Percentiles rank a stretch among this genome's conserved stretches.
Evolutionary conservation across 2,797 vertebrate species (phyloP).

Genomic region (Coreius guichenoti): DNA sequence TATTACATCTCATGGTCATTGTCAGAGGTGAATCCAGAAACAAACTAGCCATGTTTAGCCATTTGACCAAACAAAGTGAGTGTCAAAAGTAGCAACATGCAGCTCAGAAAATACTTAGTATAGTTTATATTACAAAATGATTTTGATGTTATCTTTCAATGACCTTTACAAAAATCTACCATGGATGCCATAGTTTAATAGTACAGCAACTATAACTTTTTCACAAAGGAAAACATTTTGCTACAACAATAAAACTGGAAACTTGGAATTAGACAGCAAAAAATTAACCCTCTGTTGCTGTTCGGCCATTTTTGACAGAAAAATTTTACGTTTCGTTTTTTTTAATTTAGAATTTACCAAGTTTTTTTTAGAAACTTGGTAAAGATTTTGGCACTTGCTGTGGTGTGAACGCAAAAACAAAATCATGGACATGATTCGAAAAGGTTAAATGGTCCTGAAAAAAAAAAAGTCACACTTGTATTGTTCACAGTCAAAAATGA

Average conservation of each 20-base stretch:
- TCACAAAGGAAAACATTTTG: neutral
- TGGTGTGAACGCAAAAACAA: no score
- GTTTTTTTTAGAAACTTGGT: no score
- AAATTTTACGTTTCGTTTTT: no score
- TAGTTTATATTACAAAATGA: conserved; percentile 9
- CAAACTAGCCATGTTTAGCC: neutral
- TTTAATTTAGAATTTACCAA: no score
- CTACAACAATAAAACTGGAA: neutral
- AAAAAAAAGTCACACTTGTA: no score
- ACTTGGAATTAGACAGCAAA: no score
- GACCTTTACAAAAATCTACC: neutral
- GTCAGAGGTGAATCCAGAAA: conserved; percentile 6
- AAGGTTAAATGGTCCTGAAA: no score
- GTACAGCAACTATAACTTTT: neutral
- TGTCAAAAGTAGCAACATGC: neutral
- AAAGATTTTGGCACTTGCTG: no score
- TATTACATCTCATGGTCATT: neutral
- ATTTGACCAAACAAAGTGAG: neutral
- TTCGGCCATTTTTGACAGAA: no score
- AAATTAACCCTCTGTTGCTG: no score
- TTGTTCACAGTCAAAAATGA: no score
- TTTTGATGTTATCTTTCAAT: neutral
- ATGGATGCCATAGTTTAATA: neutral
- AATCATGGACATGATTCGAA: no score
- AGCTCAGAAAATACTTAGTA: neutral